Evolutionary conservation across 92 coral and sea anemone genomes (phyloP).

Genomic region (Pocillopora meandrina): DNA sequence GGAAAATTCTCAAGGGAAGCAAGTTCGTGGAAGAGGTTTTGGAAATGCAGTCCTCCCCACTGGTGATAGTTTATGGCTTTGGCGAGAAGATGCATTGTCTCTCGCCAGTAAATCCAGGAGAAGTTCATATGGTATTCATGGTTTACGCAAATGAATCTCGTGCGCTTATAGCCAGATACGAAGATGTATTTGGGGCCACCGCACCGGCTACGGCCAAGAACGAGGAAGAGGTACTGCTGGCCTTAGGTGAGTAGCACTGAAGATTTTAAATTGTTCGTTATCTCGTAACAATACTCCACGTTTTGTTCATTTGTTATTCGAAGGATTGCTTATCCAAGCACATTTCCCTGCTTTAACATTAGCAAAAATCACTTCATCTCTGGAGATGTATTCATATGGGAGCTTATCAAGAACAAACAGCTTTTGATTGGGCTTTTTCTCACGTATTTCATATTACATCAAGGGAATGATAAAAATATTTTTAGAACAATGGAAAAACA

Average conservation of each 20-base stretch:
- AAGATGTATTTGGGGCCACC: conserved; percentile 84
- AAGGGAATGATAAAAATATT: not conserved
- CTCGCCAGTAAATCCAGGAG: conserved; percentile 73
- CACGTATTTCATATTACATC: conserved; percentile 3
- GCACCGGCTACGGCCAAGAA: conserved; percentile 75
- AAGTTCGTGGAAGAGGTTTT: conserved; percentile 75
- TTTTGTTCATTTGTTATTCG: conserved; percentile 18
- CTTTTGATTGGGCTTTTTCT: not conserved
- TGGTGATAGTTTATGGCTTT: conserved; percentile 79
- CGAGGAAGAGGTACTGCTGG: conserved; percentile 71
- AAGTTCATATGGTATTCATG: conserved; percentile 79
- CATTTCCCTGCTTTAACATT: not conserved
- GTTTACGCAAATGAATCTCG: conserved; percentile 61
- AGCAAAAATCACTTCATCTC: conserved; percentile 9
- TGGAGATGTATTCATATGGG: not conserved
- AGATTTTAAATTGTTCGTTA: conserved; percentile 18
- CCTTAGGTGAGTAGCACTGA: conserved; percentile 73
- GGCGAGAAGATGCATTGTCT: conserved; percentile 78
- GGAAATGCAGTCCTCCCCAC: conserved; percentile 60
- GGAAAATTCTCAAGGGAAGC: conserved; percentile 81
- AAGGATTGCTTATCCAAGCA: conserved; percentile 25
- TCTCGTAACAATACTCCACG: not conserved
- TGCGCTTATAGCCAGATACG: conserved; percentile 77
- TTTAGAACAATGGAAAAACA: not conserved
- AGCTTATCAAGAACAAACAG: conserved; percentile 16